phyloP scores from a whole-genome alignment of 2,113 vertebrate species.

The Pseudopipra pipra region DNA sequence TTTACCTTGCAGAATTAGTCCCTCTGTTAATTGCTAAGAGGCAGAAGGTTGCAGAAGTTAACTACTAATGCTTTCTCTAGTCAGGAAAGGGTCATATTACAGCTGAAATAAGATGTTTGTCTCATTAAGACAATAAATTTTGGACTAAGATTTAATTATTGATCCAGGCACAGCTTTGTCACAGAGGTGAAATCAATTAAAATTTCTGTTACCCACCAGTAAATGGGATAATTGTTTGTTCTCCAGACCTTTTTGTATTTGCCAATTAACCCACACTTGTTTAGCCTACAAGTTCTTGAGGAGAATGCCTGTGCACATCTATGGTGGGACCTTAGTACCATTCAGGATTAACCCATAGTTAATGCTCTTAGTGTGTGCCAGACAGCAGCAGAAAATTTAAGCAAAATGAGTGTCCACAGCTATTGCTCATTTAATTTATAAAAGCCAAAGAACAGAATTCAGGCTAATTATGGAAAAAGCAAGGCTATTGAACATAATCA shows the following conservation, averaged over 20 bases:
- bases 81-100: slow-evolving; percentile 11
- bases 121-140: slow-evolving; percentile 40
- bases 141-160: slow-evolving; percentile 46
- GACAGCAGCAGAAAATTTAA: not conserved
- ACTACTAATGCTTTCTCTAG: slow-evolving; percentile 1
- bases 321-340: not conserved
- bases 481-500: not conserved
- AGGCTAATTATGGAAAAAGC: not conserved
- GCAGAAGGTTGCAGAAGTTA: slow-evolving; percentile 39
- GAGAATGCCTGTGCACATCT: not conserved
- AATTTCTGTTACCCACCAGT: slow-evolving; percentile 9
- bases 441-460: not conserved
- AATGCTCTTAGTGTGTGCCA: not conserved
- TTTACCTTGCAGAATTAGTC: not conserved
- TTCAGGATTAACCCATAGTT: not conserved
- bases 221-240: slow-evolving; percentile 56
- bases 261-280: slow-evolving; percentile 37
- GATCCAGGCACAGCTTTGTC: slow-evolving; percentile 7
- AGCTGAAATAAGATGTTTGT: slow-evolving; percentile 40
- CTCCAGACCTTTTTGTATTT: slow-evolving; percentile 13
- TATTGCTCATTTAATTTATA: not conserved
- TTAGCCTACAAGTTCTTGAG: not conserved
- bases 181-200: slow-evolving; percentile 47
- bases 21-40: not conserved
- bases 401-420: not conserved